phyloP scores from a whole-genome alignment of 2,888 invertebrate species.

The Ornithoptera alexandrae region DNA sequence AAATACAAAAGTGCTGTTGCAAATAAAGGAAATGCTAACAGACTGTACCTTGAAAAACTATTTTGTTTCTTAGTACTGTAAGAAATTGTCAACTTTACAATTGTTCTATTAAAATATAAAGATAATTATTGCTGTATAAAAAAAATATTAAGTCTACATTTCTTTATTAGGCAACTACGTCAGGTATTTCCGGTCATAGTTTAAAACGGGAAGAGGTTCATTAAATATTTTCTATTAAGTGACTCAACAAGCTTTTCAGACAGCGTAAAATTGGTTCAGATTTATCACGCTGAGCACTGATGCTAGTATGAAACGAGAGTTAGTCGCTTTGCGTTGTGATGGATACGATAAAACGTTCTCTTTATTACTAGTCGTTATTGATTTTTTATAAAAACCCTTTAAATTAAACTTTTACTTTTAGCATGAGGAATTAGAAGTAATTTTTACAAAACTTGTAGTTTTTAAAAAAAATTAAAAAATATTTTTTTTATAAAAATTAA shows the following conservation, averaged over 20 bases:
- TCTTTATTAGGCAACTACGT: slow-evolving; percentile 2
- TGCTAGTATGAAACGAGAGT: neutral
- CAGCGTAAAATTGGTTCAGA: slow-evolving; percentile 19
- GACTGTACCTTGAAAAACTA: neutral
- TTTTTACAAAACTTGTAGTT: too few species aligned
- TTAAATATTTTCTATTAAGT: slow-evolving; percentile 24
- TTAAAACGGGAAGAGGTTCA: slow-evolving; percentile 11
- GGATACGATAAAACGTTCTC: neutral
- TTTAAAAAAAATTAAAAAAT: too few species aligned
- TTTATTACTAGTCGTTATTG: neutral
- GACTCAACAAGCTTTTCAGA: slow-evolving; percentile 22
- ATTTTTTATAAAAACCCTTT: neutral
- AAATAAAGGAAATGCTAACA: neutral
- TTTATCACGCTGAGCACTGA: slow-evolving; percentile 7
- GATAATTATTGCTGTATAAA: neutral
- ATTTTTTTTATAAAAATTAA: too few species aligned
- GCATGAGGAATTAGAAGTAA: too few species aligned
- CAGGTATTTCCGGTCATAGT: slow-evolving; percentile 8
- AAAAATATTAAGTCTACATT: neutral
- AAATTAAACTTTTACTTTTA: neutral
- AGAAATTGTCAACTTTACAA: neutral
- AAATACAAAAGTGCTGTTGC: neutral
- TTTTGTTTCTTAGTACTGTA: neutral
- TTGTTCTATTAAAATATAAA: neutral
- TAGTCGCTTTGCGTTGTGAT: neutral